Base-by-base conservation (phyloP, 2,797 vertebrate species). In the Hylomyscus alleni region DNA sequence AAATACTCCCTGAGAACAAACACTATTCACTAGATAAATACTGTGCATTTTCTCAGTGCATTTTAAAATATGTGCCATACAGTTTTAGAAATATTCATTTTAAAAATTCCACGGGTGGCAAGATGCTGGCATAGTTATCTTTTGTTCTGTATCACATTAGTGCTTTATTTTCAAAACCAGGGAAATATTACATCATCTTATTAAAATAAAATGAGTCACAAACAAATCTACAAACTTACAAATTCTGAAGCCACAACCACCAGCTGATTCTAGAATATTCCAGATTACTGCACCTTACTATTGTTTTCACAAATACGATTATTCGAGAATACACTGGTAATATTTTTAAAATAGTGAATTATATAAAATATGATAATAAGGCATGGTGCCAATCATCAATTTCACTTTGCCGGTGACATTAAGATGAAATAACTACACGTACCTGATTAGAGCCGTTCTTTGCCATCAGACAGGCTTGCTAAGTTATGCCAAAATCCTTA, bases 251-350 rank as follows among this genome's bases (percentile, higher is more conserved):
- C 34, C 87, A 72, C 17, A 86, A 84, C 34, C 3, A 6, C 90
- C 24, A 94, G 4, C 26, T 91, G 73, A 94, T 91, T 97, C 96
- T 92, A 83, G 29, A 82, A 67, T 93, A 96, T 83, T 73, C n/a
- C 50, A 95, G 26, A 72, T 78, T 95, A 40, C 86, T 93, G 40
- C 44, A 88, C 73, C 69, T 91, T 82, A 92, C 22, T 78, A 83
- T 31, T 95, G n/a, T 80, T 87, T 95, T 78, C 52, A 94, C 6
- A 86, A 85, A 90, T 90, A 58, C 62, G 77, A 95, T 86, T 92
- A 93, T 37, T 31, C 20, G 95, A 90, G 75, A 95, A 87, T 11
- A 92, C 65, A 62, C 83, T 7, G 10, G 76, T 4, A 26, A 69
- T 95, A 92, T 47, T 92, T 92, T 87, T 87, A 77, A 97, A 93